Evolutionary conservation across 2,888 invertebrate genomes (phyloP).

Genomic region (Ectropis crepuscularia): DNA sequence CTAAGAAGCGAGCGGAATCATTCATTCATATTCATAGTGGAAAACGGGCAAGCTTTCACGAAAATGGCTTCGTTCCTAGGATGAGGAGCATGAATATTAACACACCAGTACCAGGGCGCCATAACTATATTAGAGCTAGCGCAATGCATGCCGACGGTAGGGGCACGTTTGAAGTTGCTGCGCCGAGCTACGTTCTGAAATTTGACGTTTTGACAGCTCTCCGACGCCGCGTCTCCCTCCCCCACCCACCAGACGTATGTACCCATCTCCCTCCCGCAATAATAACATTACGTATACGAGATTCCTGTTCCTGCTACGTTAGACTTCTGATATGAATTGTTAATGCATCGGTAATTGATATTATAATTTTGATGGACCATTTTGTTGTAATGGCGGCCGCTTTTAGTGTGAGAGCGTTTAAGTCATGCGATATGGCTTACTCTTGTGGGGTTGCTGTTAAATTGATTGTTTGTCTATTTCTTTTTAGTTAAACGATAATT

Average conservation of each 20-base stretch:
- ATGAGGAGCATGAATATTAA: conserved; percentile 85
- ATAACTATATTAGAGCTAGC: conserved; percentile 81
- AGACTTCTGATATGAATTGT: conserved; percentile 83
- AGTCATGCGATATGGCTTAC: conserved; percentile 60
- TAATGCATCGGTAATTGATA: conserved; percentile 85
- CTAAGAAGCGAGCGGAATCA: conserved; percentile 76
- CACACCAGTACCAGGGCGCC: conserved; percentile 72
- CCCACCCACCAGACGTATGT: conserved; percentile 49
- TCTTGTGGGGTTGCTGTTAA: conserved; percentile 44
- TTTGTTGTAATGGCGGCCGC: conserved; percentile 69
- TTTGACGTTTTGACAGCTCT: conserved; percentile 86
- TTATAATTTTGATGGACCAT: conserved; percentile 81
- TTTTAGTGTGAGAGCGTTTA: conserved; percentile 65
- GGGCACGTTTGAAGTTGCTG: conserved; percentile 83
- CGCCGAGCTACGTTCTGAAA: conserved; percentile 82
- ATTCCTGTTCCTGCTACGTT: conserved; percentile 81
- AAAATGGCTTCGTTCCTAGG: conserved; percentile 78
- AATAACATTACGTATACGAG: conserved; percentile 78
- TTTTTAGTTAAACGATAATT: conserved; percentile 6
- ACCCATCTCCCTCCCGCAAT: conserved; percentile 67
- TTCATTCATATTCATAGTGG: conserved; percentile 82
- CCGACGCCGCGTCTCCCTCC: conserved; percentile 75
- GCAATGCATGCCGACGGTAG: conserved; percentile 76
- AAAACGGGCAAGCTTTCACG: conserved; percentile 77
- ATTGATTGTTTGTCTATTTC: conserved; percentile 29